Conservation (phyloP, 2,113 vertebrate species). For the Laticauda colubrina region DNA sequence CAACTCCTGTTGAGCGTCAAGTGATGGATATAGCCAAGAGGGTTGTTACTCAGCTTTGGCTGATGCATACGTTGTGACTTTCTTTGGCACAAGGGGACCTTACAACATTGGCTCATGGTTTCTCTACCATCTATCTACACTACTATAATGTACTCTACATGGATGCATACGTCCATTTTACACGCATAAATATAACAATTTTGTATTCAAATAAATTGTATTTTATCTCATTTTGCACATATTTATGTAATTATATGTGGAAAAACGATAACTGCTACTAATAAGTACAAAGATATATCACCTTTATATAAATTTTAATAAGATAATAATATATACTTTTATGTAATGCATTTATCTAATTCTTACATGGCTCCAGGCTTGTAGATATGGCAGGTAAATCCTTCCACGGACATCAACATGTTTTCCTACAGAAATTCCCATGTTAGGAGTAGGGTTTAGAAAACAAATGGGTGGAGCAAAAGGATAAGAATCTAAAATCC, state of each 20-base stretch:
- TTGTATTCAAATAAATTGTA: background rate
- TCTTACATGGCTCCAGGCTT: conserved; percentile 92
- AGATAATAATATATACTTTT: background rate
- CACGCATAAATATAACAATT: background rate
- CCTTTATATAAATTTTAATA: background rate
- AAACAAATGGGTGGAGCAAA: conserved; percentile 93
- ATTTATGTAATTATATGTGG: background rate
- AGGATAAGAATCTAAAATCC: conserved; percentile 95
- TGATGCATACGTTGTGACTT: background rate
- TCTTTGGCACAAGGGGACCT: background rate
- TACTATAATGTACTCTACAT: background rate
- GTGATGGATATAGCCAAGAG: background rate
- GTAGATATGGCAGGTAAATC: conserved; percentile 86
- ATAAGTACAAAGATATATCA: background rate
- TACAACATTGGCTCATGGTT: background rate
- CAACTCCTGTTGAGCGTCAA: background rate
- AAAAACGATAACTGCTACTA: background rate
- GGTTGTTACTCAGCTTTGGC: background rate
- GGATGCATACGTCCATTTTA: background rate
- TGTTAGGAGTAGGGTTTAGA: conserved; percentile 85
- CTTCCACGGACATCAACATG: conserved; percentile 87
- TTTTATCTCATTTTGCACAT: background rate
- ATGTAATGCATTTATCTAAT: background rate
- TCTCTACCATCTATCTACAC: background rate
- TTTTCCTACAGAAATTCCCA: conserved; percentile 88